Conservation (phyloP, 2,888 invertebrate species). For the Cephus pulcher region DNA sequence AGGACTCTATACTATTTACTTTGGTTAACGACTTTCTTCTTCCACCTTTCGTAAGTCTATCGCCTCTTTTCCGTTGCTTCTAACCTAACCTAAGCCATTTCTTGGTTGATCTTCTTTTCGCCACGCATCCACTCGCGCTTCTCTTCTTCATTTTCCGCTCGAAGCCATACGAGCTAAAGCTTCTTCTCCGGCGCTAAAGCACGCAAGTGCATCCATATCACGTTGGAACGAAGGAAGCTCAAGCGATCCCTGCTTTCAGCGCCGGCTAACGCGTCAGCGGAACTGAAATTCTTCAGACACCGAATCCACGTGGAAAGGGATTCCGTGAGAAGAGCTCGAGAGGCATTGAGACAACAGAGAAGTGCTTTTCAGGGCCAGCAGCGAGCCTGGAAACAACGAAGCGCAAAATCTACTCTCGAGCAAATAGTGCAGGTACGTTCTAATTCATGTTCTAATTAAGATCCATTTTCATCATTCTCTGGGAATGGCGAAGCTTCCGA, state of each 20-base stretch:
- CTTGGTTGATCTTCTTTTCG: slow-evolving; percentile 17
- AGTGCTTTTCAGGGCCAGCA: slow-evolving; percentile 76
- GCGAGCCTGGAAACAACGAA: slow-evolving; percentile 69
- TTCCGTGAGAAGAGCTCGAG: slow-evolving; percentile 85
- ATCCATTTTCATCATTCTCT: neutral
- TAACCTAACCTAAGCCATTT: neutral
- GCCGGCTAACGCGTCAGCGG: slow-evolving; percentile 69
- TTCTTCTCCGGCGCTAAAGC: neutral
- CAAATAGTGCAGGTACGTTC: slow-evolving; percentile 69
- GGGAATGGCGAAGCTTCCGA: neutral
- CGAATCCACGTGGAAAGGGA: slow-evolving; percentile 84
- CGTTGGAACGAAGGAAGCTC: neutral
- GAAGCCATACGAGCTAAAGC: neutral
- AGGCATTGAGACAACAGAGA: slow-evolving; percentile 77
- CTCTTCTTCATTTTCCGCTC: neutral
- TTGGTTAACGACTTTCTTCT: slow-evolving; percentile 37
- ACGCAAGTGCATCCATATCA: neutral
- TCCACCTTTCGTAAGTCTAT: slow-evolving; percentile 31
- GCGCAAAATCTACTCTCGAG: slow-evolving; percentile 69
- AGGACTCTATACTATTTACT: slow-evolving; percentile 42
- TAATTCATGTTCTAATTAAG: neutral
- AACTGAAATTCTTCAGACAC: slow-evolving; percentile 86
- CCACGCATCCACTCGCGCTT: slow-evolving; percentile 5
- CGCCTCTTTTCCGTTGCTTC: slow-evolving; percentile 1
- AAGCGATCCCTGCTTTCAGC: slow-evolving; percentile 38